Base-by-base conservation (phyloP, 1,140 invertebrate species). In the Spodoptera frugiperda region DNA sequence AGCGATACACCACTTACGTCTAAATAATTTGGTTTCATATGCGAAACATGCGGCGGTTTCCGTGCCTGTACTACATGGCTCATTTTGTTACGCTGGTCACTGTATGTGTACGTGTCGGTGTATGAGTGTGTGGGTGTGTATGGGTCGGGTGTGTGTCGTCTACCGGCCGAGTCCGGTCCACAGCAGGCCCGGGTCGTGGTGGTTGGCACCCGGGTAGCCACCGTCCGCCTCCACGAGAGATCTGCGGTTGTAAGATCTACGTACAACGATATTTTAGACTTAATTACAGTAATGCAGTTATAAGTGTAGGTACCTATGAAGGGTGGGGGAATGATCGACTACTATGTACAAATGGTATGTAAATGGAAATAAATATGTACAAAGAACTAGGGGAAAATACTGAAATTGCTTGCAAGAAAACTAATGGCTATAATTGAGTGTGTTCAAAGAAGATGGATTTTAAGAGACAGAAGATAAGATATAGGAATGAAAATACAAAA, bases 201-300 rank as follows among this genome's bases (percentile, higher is more conserved):
- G 84, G 81, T 93, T 93, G 54, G 92, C 92, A 0, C 85, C 85
- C 5, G 92, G 92, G 80, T 93, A 93, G 0, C 55, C 78, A 25
- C 78, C 84, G 78, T 90, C 87, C 78, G 87, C 78, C 87, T 93
- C 90, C 88, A 91, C 77, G 79, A 88, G 87, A 78, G 92, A 93
- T 93, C 92, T 93, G 88, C 92, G 91, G 90, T 93, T 92, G 91
- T 93, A 93, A 89, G 91, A 91, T 92, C 92, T 93, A 91, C 87
- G 84, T 92, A 92, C 89, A 92, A 89, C 78, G 77, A 89, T 87
- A 89, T 89, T 86, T 89, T 85, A 81, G 79, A 82, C 61, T 78
- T 72, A 75, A 78, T 70, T 79, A 59, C 73, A 74, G 72, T 74
- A 49, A 65, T 63, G 39, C 30, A 55, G 59, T 39, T 17, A 30